Evolutionary conservation across 1,140 invertebrate species (phyloP), one percentile per base, ranked within the genome.

Genomic region (Acromyrmex echinatior): DNA sequence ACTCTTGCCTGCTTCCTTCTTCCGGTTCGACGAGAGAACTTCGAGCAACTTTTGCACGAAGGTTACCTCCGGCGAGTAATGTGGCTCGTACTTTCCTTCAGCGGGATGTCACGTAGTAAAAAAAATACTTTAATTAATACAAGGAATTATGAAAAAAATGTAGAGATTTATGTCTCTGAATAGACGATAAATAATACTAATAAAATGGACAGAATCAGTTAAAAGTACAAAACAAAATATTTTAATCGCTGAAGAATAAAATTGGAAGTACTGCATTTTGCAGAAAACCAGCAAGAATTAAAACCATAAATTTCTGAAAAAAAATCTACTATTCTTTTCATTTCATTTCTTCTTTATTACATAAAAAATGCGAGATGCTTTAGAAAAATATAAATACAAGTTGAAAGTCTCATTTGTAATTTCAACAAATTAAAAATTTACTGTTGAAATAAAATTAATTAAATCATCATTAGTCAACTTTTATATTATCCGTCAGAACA

Each of bases 41-140:
- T 87, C 39, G 79, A 18, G 73, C 63, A 53, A 71, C 62, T 49
- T 81, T 63, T 70, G 25, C 62, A 58, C 58, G 58, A 56, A 82
- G 79, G 66, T 63, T 84, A 86, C 70, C 63, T 81, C 14, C 45
- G 68, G 25, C 68, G 63, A 81, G 18, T 28, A 74, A 78, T 60
- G 79, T 45, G 51, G 51, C 28, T 73, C 66, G 56, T 84, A 87
- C 80, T 90, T 71, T 77, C 56, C 31, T 79, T 76, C 21, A 25
- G 45, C 18, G 60, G 1, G 86, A 78, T 25, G 66, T 63, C 53
- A 53, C 28, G n/a, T 31, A 49, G 62, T 56, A 62, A 88, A 89
- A 10, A 51, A 92, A 91, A 89, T 90, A 87, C 89, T 87, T 90
- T 80, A 91, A 90, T 92, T 93, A 93, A 93, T 91, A 86, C 28